Percentiles rank a stretch among this genome's conserved stretches.
phyloP scores from a whole-genome alignment of 2,113 vertebrate species.

The Xyrauchen texanus region DNA sequence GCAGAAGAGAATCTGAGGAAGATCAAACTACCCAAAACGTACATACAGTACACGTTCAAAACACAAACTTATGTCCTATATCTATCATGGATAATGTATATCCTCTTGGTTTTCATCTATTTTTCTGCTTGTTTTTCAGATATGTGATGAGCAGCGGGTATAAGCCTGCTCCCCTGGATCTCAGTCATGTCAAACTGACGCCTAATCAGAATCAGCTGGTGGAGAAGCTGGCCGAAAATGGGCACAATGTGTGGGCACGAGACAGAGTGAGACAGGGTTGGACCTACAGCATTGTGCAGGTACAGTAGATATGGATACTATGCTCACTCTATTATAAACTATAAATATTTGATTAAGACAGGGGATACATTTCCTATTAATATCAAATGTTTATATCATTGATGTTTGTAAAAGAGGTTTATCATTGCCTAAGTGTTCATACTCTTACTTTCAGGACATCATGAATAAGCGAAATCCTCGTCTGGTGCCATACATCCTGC shows the following conservation, averaged over 20 bases:
- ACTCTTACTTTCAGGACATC: slow-evolving; percentile 77
- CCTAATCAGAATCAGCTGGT: slow-evolving; percentile 91
- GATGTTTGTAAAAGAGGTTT: no score
- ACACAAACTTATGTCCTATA: background rate
- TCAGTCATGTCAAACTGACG: slow-evolving; percentile 87
- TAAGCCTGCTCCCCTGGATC: slow-evolving; percentile 88
- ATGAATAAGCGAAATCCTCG: slow-evolving; percentile 89
- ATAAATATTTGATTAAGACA: no score
- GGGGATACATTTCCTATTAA: no score
- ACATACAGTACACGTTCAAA: slow-evolving; percentile 43
- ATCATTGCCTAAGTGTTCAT: no score
- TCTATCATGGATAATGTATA: background rate
- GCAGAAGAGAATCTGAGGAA: slow-evolving; percentile 92
- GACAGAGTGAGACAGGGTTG: slow-evolving; percentile 90
- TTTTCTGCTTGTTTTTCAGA: slow-evolving; percentile 58
- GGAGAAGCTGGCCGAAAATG: slow-evolving; percentile 90
- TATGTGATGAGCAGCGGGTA: slow-evolving; percentile 89
- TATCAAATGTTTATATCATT: no score
- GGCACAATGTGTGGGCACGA: slow-evolving; percentile 92
- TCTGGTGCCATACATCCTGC: slow-evolving; percentile 87
- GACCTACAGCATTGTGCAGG: slow-evolving; percentile 92
- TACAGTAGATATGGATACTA: slow-evolving; percentile 46
- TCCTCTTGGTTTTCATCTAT: background rate
- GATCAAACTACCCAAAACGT: slow-evolving; percentile 91
- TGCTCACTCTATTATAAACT: no score